phyloP scores from a whole-genome alignment of 2,113 vertebrate genomes.

The Corythoichthys haematopterus region DNA sequence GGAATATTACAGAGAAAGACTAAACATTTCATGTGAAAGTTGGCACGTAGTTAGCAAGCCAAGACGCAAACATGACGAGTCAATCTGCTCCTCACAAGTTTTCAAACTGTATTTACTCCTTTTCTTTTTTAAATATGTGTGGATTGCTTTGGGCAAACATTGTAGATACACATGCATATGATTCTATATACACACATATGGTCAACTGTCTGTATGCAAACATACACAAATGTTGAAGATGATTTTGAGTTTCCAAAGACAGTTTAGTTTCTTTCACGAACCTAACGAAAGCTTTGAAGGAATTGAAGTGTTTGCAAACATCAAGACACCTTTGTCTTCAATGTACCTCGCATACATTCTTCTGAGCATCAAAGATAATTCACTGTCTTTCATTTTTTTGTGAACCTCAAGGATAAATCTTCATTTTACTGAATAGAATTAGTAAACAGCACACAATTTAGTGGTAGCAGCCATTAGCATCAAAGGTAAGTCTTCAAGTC shows the following conservation, averaged over 20 bases:
- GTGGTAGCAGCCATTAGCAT: too few relatives aligned
- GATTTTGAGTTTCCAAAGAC: neutral
- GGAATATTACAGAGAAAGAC: neutral
- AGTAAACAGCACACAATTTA: neutral
- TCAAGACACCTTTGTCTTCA: neutral
- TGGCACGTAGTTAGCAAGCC: neutral
- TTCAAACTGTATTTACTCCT: neutral
- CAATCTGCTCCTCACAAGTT: neutral
- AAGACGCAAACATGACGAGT: neutral
- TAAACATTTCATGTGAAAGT: neutral
- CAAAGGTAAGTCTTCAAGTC: too few relatives aligned
- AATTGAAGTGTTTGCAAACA: neutral
- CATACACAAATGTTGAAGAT: neutral
- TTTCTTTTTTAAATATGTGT: neutral
- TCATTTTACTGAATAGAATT: neutral
- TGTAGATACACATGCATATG: neutral
- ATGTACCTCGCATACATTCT: neutral
- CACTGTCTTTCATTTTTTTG: neutral
- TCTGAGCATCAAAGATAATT: neutral
- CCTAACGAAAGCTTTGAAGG: neutral
- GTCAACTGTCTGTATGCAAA: conserved; percentile 10
- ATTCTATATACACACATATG: conserved; percentile 20
- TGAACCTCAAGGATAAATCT: neutral
- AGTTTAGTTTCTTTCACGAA: neutral
- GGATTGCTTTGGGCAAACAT: neutral